These are phyloP conservation scores for Gobio gobio DNA, from an alignment of 2,113 vertebrate genomes.

Conservation along the genomic window DNA sequence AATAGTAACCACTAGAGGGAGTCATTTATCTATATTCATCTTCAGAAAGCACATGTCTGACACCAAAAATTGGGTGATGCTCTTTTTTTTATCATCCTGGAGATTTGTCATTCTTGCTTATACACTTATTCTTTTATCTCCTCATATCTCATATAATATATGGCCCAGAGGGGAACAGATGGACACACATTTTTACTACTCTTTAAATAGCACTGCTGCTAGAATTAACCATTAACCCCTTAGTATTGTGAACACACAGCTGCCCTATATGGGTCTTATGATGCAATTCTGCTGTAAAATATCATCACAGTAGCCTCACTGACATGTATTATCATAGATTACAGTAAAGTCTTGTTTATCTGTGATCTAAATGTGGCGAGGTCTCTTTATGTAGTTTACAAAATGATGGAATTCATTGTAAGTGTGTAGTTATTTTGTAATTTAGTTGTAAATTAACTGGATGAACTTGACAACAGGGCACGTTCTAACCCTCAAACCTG, in stretches of 20 bases:
- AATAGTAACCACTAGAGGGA: background rate
- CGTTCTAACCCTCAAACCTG: background rate
- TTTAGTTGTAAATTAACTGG: slow-evolving; percentile 27
- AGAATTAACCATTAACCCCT: background rate
- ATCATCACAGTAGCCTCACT: background rate
- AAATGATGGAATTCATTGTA: background rate
- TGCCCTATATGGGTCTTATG: background rate
- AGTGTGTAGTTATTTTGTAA: background rate
- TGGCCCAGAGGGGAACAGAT: background rate
- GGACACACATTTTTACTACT: background rate
- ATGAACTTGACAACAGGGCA: background rate
- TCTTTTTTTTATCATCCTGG: background rate
- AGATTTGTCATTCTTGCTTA: slow-evolving; percentile 1
- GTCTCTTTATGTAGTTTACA: background rate
- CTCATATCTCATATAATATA: background rate
- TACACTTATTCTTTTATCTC: background rate
- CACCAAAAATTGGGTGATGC: too few species aligned
- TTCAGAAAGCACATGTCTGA: background rate
- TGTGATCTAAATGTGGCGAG: background rate
- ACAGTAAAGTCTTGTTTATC: background rate
- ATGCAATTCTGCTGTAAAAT: background rate
- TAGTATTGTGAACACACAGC: background rate
- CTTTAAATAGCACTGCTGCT: background rate
- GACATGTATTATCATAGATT: background rate
- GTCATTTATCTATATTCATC: background rate